Evolutionary conservation across 2,888 invertebrate genomes (phyloP).

Genomic region (Schizaphis graminum): DNA sequence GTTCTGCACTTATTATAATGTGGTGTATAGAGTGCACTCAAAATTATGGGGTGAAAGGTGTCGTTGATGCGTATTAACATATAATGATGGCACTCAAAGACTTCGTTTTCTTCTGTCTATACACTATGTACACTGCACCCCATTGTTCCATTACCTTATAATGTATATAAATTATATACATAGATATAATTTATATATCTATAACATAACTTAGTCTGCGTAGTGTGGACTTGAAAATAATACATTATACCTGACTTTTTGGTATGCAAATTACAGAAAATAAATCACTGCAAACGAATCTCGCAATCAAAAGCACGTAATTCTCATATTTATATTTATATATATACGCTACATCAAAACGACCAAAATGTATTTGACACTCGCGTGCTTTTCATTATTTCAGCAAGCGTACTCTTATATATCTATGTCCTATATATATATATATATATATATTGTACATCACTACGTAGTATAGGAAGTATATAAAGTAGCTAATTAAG

Average conservation of each 20-base stretch:
- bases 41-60: background rate
- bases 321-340: background rate
- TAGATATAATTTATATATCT: background rate
- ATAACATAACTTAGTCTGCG: background rate
- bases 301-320: constrained; percentile 28
- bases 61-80: background rate
- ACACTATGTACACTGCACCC: background rate
- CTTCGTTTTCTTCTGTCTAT: background rate
- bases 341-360: background rate
- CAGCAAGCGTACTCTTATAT: background rate
- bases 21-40: background rate
- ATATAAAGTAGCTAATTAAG: constrained; percentile 19
- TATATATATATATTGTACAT: background rate
- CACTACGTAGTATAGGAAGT: background rate
- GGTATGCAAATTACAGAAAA: background rate
- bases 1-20: background rate
- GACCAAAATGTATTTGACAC: background rate
- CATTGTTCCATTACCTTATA: background rate
- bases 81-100: background rate
- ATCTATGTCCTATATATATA: background rate
- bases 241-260: background rate
- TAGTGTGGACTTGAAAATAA: background rate
- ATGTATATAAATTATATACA: background rate
- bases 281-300: background rate
- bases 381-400: background rate